These are phyloP conservation scores for Vespertilio murinus DNA, from an alignment of 2,797 vertebrate species.

Conservation along the genomic window DNA sequence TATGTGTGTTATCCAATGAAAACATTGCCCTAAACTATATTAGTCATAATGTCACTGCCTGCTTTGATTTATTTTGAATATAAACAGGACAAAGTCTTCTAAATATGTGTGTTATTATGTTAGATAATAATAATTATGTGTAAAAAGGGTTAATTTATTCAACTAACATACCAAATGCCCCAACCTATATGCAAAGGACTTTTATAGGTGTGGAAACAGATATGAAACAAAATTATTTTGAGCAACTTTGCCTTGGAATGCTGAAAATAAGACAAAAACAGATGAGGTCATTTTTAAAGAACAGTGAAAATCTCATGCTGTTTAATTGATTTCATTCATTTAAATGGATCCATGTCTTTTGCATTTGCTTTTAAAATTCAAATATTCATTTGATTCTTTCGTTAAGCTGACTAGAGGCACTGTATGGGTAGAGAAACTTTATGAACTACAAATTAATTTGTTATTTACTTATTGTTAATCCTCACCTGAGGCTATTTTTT, in stretches of 20 bases:
- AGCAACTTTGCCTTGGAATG: not conserved
- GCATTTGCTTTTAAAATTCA: constrained; percentile 9
- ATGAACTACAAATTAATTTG: constrained; percentile 10
- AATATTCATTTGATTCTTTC: constrained; percentile 13
- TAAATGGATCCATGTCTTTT: not conserved
- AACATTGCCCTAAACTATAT: not conserved
- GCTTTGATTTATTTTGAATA: constrained; percentile 32
- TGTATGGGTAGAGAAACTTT: not conserved
- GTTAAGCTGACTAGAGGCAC: not conserved
- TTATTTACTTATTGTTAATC: not conserved
- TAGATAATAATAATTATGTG: not conserved
- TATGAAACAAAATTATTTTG: not conserved
- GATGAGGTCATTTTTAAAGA: not conserved
- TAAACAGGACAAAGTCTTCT: not conserved
- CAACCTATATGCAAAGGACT: not conserved
- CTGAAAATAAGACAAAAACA: not conserved
- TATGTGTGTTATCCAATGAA: not conserved
- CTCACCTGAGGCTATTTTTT: no score
- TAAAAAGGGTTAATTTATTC: not conserved
- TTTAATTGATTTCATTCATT: not conserved
- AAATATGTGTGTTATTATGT: not conserved
- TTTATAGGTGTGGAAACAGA: not conserved
- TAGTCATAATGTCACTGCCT: not conserved
- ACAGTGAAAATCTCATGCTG: not conserved
- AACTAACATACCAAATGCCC: not conserved